phyloP scores from a whole-genome alignment of 2,113 vertebrate genomes.

The Phyllostomus discolor region DNA sequence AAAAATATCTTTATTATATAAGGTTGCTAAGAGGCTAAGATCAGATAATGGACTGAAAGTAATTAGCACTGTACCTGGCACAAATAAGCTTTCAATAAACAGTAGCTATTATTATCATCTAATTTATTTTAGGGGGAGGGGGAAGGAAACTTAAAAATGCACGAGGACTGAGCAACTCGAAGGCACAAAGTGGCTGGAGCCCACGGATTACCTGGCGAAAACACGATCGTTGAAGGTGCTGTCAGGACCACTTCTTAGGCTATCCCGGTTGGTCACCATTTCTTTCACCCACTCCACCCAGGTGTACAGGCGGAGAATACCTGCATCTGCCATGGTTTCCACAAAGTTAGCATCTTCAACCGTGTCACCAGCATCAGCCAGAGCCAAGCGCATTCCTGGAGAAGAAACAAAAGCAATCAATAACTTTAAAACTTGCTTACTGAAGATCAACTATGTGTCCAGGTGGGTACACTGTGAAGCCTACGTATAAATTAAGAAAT shows the following conservation, averaged over 20 bases:
- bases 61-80: neutral
- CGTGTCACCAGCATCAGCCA: slow-evolving; percentile 97
- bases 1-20: neutral
- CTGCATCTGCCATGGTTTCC: slow-evolving; percentile 96
- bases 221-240: slow-evolving; percentile 94
- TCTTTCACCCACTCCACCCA: slow-evolving; percentile 99
- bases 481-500: slow-evolving; percentile 21
- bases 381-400: slow-evolving; percentile 95
- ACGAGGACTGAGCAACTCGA: neutral
- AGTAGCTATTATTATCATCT: neutral
- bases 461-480: neutral
- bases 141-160: slow-evolving; percentile 36
- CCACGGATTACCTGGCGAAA: slow-evolving; percentile 88
- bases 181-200: neutral
- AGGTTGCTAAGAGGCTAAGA: neutral
- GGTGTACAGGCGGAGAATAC: slow-evolving; percentile 94
- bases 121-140: neutral
- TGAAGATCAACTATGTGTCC: neutral
- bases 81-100: neutral
- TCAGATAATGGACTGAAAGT: neutral
- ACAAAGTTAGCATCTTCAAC: slow-evolving; percentile 99
- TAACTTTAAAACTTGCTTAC: neutral
- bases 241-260: slow-evolving; percentile 88
- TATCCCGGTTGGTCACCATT: slow-evolving; percentile 93
- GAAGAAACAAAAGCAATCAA: neutral